Conservation (phyloP, 2,797 vertebrate genomes). For the Gadopsis bispinosus region DNA sequence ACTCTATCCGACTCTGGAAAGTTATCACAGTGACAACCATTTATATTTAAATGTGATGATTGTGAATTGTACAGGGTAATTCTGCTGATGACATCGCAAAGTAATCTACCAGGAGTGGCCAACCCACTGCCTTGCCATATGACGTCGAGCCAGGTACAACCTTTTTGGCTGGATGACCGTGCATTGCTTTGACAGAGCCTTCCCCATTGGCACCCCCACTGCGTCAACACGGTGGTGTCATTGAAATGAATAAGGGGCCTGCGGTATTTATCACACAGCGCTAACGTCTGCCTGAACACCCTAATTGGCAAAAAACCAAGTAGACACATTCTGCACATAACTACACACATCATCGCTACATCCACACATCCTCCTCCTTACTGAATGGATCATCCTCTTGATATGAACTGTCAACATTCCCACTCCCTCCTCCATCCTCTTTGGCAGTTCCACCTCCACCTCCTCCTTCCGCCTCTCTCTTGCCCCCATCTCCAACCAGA, state of each 20-base stretch:
- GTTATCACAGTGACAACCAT: not conserved
- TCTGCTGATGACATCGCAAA: not conserved
- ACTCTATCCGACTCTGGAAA: not conserved
- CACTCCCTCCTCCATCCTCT: conserved; percentile 18
- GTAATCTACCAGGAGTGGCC: not conserved
- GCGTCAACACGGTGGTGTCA: not conserved
- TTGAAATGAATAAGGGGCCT: conserved; percentile 4
- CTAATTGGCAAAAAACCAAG: conserved; percentile 8
- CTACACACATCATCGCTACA: not conserved
- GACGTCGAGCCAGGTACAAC: not conserved
- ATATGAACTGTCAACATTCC: conserved; percentile 16
- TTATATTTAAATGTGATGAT: not conserved
- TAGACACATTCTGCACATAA: not conserved
- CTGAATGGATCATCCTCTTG: conserved; percentile 12
- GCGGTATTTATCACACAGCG: not conserved
- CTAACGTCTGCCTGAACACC: not conserved
- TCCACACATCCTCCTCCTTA: conserved; percentile 2
- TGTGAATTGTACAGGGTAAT: too few species aligned
- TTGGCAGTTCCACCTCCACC: conserved; percentile 16
- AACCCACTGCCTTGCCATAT: not conserved
- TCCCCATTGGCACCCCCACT: not conserved
- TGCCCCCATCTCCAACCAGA: conserved; percentile 42
- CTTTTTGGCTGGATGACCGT: not conserved
- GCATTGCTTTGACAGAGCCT: not conserved
- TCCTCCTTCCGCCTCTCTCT: conserved; percentile 65